phyloP scores from a whole-genome alignment of 2,888 invertebrate genomes.

The Thymelicus acteon region DNA sequence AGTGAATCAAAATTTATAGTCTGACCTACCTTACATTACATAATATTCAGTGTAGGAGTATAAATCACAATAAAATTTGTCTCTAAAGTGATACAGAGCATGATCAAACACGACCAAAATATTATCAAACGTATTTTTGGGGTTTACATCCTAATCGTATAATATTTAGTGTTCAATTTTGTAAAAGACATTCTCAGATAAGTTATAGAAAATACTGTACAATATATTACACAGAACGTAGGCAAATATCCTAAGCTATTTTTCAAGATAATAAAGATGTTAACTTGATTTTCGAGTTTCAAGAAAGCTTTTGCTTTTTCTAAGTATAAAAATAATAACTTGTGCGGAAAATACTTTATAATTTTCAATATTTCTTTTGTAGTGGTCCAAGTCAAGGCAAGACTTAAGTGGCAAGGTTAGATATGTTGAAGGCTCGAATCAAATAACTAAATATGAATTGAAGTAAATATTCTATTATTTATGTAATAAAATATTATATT shows the following conservation, averaged over 20 bases:
- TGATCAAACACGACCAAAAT: not conserved
- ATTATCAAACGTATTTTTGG: constrained; percentile 23
- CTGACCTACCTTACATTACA: constrained; percentile 19
- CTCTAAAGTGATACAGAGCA: constrained; percentile 24
- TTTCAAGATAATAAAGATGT: not conserved
- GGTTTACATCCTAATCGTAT: constrained; percentile 10
- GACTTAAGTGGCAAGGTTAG: constrained; percentile 25
- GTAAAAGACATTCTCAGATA: not conserved
- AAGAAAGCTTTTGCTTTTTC: not conserved
- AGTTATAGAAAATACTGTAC: constrained; percentile 8
- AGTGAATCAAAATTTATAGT: constrained; percentile 4
- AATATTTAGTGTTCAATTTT: not conserved
- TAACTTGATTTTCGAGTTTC: not conserved
- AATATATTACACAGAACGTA: constrained; percentile 1
- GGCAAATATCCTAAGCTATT: constrained; percentile 2
- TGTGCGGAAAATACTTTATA: constrained; percentile 27
- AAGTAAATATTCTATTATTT: not conserved
- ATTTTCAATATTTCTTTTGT: constrained; percentile 4
- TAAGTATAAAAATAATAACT: constrained; percentile 30
- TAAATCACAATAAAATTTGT: constrained; percentile 31
- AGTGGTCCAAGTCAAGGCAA: constrained; percentile 29
- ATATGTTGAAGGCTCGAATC: constrained; percentile 12
- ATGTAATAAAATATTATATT: too few species aligned
- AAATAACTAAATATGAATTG: not conserved
- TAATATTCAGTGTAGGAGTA: constrained; percentile 25